A percentile compares a stretch with the other conserved stretches of the same genome.
These are phyloP conservation scores for Protobothrops flavoviridis DNA, from an alignment of 2,113 vertebrate genomes.

Conservation along the genomic window DNA sequence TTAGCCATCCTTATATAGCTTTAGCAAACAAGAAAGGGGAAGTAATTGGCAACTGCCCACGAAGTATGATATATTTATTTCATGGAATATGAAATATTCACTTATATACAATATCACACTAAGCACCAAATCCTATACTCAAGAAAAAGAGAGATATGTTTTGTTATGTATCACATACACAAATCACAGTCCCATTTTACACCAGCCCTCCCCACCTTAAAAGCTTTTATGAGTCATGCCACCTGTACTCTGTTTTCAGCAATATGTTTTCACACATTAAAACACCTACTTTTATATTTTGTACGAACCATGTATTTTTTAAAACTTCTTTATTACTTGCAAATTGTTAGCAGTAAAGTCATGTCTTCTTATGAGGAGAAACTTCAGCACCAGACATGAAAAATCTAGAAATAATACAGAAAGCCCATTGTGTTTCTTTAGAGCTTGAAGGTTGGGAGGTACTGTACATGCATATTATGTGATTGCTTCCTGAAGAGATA, in stretches of 20 bases:
- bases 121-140: background rate
- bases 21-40: background rate
- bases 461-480: background rate
- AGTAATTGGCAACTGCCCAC: background rate
- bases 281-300: background rate
- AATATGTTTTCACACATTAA: background rate
- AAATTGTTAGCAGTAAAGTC: background rate
- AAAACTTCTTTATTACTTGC: background rate
- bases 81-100: background rate
- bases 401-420: background rate
- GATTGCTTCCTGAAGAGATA: background rate
- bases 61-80: background rate
- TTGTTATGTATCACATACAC: background rate
- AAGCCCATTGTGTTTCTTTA: background rate
- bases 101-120: background rate
- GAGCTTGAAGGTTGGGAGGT: constrained; percentile 21
- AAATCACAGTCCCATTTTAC: background rate
- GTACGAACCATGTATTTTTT: background rate
- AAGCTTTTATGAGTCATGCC: background rate
- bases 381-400: background rate
- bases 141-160: background rate
- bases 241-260: background rate
- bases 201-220: background rate
- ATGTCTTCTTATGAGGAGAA: background rate
- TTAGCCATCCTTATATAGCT: background rate